Percentiles rank a stretch among this genome's conserved stretches.
phyloP scores from a whole-genome alignment of 2,888 invertebrate species.

The Xylota segnis region DNA sequence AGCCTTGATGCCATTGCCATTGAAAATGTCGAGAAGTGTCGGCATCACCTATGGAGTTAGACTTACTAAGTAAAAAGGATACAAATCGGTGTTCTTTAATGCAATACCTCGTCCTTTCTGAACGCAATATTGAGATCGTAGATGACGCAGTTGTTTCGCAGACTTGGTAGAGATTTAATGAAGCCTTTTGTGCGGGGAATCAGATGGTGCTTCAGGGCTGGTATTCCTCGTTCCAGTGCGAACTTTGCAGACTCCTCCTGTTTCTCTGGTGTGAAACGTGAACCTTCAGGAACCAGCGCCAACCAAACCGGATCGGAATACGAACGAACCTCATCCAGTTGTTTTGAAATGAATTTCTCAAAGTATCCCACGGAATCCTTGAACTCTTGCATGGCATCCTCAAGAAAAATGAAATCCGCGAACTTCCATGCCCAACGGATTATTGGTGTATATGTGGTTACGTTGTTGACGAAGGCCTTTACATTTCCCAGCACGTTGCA shows the following conservation, averaged over 20 bases:
- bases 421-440: conserved; percentile 99
- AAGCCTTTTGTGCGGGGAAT: conserved; percentile 98
- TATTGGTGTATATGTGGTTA: conserved; percentile 94
- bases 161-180: conserved; percentile 92
- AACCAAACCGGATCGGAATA: conserved; percentile 97
- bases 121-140: conserved; percentile 93
- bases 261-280: conserved; percentile 94
- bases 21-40: conserved; percentile 91
- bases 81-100: not conserved
- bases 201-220: conserved; percentile 94
- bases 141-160: conserved; percentile 92
- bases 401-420: conserved; percentile 96
- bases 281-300: conserved; percentile 96
- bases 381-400: conserved; percentile 96
- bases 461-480: conserved; percentile 97
- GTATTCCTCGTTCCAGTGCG: conserved; percentile 93
- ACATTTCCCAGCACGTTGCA: conserved; percentile 94
- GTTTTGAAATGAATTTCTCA: conserved; percentile 91
- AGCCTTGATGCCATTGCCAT: conserved; percentile 89
- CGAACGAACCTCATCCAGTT: conserved; percentile 92
- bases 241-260: conserved; percentile 95
- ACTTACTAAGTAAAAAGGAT: not conserved
- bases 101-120: conserved; percentile 86
- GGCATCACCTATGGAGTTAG: conserved; percentile 86
- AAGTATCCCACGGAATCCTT: too few species aligned